Evolutionary conservation across 2,113 vertebrate genomes (phyloP).

Genomic region (Chionis minor): DNA sequence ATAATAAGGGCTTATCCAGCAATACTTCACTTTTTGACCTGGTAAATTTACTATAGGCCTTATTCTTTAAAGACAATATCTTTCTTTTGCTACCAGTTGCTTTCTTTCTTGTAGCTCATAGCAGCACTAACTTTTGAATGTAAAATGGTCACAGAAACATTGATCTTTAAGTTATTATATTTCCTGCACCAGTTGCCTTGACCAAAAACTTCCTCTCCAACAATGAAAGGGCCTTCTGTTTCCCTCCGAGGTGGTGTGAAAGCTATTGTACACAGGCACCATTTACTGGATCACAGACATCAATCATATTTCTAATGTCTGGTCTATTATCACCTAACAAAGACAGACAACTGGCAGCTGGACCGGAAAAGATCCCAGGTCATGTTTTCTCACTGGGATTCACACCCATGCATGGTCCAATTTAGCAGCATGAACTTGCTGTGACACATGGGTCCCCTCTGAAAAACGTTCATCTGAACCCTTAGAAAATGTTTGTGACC

Average conservation of each 20-base stretch:
- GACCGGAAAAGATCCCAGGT: not conserved
- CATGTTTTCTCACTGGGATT: not conserved
- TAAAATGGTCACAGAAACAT: not conserved
- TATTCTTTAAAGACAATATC: not conserved
- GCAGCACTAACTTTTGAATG: not conserved
- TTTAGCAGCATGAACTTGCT: not conserved
- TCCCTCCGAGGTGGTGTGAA: not conserved
- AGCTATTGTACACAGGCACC: not conserved
- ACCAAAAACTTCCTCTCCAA: not conserved
- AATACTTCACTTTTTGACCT: not conserved
- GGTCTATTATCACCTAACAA: not conserved
- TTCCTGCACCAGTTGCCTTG: not conserved
- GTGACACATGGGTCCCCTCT: not conserved
- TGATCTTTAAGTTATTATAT: not conserved
- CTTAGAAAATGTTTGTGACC: not conserved
- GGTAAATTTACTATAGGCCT: not conserved
- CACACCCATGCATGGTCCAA: not conserved
- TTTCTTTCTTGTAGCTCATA: not conserved
- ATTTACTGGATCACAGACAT: not conserved
- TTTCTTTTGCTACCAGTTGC: not conserved
- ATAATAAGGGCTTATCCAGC: slow-evolving; percentile 4
- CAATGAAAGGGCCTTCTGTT: not conserved
- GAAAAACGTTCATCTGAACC: not conserved
- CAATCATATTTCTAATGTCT: not conserved
- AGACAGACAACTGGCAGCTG: not conserved